phyloP scores from a whole-genome alignment of 2,113 vertebrate genomes.

The Perca flavescens region DNA sequence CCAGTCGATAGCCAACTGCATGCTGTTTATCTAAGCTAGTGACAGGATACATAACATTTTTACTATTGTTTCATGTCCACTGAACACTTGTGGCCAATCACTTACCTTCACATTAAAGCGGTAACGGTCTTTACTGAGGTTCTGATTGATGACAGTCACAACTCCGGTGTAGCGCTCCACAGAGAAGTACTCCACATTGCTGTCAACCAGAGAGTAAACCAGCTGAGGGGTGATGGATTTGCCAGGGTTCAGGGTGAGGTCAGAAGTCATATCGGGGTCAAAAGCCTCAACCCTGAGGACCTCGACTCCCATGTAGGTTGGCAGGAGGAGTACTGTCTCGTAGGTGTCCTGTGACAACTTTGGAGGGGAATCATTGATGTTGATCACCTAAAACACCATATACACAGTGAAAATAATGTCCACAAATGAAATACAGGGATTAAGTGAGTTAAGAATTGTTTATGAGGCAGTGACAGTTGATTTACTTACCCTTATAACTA shows the following conservation, averaged over 20 bases:
- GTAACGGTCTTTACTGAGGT: conserved; percentile 92
- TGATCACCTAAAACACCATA: conserved; percentile 82
- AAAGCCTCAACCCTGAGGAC: conserved; percentile 90
- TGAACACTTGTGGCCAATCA: neutral
- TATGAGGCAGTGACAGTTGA: conserved; percentile 10
- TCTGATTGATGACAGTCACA: conserved; percentile 90
- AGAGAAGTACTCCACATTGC: conserved; percentile 87
- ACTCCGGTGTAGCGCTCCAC: conserved; percentile 90
- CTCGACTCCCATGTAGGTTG: conserved; percentile 93
- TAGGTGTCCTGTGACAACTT: conserved; percentile 92
- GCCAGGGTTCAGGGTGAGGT: conserved; percentile 88
- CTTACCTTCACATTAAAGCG: conserved; percentile 87
- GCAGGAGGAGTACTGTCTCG: conserved; percentile 92
- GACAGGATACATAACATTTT: neutral
- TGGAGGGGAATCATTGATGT: conserved; percentile 96
- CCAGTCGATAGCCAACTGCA: neutral
- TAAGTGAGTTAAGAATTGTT: neutral
- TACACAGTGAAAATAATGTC: neutral
- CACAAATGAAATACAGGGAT: neutral
- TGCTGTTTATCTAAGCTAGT: conserved; percentile 15
- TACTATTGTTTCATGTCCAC: neutral
- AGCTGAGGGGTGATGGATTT: conserved; percentile 84
- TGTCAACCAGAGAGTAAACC: conserved; percentile 90
- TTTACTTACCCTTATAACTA: conserved; percentile 85
- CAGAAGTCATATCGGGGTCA: conserved; percentile 90